Evolutionary conservation across 2,797 vertebrate species (phyloP), one percentile per base, ranked within the genome.

Genomic region (Hydrocynus forskahlii): DNA sequence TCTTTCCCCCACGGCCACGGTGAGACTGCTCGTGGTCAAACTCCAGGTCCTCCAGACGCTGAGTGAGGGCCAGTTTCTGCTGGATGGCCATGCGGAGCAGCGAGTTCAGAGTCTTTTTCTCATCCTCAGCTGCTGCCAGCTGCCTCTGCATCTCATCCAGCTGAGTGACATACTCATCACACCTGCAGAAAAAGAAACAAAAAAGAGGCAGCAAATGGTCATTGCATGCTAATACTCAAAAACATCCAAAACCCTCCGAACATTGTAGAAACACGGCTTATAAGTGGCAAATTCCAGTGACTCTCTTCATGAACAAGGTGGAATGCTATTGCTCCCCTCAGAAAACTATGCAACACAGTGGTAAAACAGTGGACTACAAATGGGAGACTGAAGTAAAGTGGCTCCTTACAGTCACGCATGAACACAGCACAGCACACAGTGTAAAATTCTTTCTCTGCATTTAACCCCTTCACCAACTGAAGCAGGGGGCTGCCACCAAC

Each of bases 61-160:
- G 98, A 8, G 98, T 99, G 81, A 99, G 92, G 54, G 98, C 97
- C 88, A 99, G 94, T 87, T 99, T 99, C 94, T 99, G 98, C 92
- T 99, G 98, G 89, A 99, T 99, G 57, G 98, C 98, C 97, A 99
- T 98, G 75, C 96, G 95, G 74, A 99, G 94, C 87, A 99, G 95
- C 79, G 97, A 98, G 93, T 99, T 99, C 79, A 99, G 86, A 4
- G 98, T 99, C 95, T 99, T 99, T 92, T 99, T 99, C 94, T 99
- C 98, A n/a, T 99, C 97, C 92, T 99, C 98, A 0, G 98, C 98
- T 1, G 97, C 98, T 0, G 97, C 96, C 87, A 99, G 93, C 92
- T 99, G 98, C 90, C 97, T 95, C 95, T 99, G 97, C 98, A 99
- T 99, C 89, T 99, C 97, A 82, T 99, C 98, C 93, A 99, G 89